Percentiles rank a stretch among this genome's conserved stretches.
phyloP scores from a whole-genome alignment of 37 sponge, comb jelly and placozoan genomes.

The Ianthella basta region DNA sequence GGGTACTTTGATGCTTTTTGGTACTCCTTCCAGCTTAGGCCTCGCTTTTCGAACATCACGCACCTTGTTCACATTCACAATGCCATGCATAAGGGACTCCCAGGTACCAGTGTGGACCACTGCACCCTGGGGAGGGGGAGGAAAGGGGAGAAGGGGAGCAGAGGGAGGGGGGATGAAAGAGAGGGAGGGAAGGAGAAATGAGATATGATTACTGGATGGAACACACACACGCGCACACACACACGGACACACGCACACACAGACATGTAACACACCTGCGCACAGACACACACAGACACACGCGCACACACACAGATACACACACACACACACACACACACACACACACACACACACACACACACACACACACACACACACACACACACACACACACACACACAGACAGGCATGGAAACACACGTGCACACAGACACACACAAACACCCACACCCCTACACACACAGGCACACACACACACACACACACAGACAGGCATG shows the following conservation, averaged over 20 bases:
- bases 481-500: background rate
- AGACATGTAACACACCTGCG: too few species aligned
- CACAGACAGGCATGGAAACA: background rate
- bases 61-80: conserved; percentile 43
- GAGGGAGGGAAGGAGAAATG: too few species aligned
- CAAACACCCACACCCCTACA: background rate
- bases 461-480: background rate
- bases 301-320: too few species aligned
- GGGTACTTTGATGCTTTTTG: conserved; percentile 35
- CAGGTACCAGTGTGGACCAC: conserved; percentile 78
- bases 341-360: background rate
- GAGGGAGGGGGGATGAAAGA: too few species aligned
- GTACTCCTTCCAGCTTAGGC: conserved; percentile 5
- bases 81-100: conserved; percentile 73
- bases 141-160: background rate
- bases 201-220: background rate
- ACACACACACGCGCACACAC: background rate
- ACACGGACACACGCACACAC: background rate
- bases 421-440: background rate
- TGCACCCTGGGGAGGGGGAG: background rate
- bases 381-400: background rate
- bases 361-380: background rate
- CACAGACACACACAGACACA: background rate
- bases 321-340: too few species aligned
- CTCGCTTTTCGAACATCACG: conserved; percentile 44